Conservation (phyloP, 1,140 invertebrate genomes). For the Halyomorpha halys region DNA sequence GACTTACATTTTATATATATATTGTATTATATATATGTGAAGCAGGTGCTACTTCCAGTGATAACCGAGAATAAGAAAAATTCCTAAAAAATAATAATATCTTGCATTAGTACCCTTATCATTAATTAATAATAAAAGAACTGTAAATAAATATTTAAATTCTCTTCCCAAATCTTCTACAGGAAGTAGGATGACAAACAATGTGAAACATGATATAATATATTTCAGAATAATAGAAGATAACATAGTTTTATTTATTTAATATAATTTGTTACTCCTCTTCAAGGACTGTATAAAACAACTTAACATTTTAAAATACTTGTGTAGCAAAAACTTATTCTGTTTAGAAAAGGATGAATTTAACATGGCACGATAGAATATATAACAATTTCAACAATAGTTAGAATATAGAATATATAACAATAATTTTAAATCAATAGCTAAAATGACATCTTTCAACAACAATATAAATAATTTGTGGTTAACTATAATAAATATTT, state of each 20-base stretch:
- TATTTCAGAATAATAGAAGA: slow-evolving; percentile 6
- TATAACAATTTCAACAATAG: background rate
- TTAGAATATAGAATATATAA: too few species aligned
- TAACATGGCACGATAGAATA: background rate
- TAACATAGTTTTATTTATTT: background rate
- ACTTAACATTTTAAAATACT: slow-evolving; percentile 11
- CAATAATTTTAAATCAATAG: background rate
- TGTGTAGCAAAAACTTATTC: slow-evolving; percentile 9
- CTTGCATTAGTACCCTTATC: too few species aligned
- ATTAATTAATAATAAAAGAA: too few species aligned
- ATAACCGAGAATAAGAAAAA: too few species aligned
- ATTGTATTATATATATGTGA: too few species aligned
- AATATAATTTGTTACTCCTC: background rate
- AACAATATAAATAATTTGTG: slow-evolving; percentile 1
- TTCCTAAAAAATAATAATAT: too few species aligned
- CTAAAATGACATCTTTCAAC: slow-evolving; percentile 8
- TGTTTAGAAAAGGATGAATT: slow-evolving; percentile 1
- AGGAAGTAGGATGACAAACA: slow-evolving; percentile 4
- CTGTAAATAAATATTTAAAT: slow-evolving; percentile 4
- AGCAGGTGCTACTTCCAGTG: too few species aligned
- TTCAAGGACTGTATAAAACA: slow-evolving; percentile 6
- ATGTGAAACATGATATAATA: slow-evolving; percentile 11
- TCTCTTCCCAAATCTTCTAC: background rate
- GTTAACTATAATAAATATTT: slow-evolving; percentile 13
- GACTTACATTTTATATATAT: too few species aligned